Conservation (phyloP, 1,140 invertebrate genomes). For the Trichonephila clavata region DNA sequence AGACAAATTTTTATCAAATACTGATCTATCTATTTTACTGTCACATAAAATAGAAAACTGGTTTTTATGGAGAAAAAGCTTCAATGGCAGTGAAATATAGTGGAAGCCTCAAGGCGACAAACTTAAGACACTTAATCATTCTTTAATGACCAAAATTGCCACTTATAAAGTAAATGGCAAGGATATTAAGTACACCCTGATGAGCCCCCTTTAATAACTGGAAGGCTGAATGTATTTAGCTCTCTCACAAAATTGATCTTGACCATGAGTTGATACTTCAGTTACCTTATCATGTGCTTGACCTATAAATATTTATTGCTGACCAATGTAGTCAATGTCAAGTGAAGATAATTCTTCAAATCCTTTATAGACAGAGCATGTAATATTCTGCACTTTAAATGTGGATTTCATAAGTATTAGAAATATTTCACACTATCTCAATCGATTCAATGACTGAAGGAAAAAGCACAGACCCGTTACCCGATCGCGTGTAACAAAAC, state of each 20-base stretch:
- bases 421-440: neutral
- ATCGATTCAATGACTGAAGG: neutral
- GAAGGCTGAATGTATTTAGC: neutral
- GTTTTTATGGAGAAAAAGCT: no score
- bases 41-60: no score
- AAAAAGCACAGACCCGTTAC: neutral
- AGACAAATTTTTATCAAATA: no score
- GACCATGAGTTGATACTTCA: neutral
- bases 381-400: neutral
- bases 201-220: neutral
- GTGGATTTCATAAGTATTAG: neutral
- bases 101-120: neutral
- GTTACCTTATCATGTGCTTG: neutral
- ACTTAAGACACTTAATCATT: neutral
- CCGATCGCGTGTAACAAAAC: neutral
- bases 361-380: neutral
- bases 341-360: neutral
- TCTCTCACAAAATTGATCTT: neutral
- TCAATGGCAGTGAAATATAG: no score
- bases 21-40: no score
- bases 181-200: neutral
- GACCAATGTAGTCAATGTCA: neutral
- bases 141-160: neutral
- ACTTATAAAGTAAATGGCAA: neutral
- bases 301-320: neutral